A percentile compares a stretch with the other conserved stretches of the same genome.
These are phyloP conservation scores for Subacronicta megacephala DNA, from an alignment of 2,888 invertebrate species.

Conservation along the genomic window DNA sequence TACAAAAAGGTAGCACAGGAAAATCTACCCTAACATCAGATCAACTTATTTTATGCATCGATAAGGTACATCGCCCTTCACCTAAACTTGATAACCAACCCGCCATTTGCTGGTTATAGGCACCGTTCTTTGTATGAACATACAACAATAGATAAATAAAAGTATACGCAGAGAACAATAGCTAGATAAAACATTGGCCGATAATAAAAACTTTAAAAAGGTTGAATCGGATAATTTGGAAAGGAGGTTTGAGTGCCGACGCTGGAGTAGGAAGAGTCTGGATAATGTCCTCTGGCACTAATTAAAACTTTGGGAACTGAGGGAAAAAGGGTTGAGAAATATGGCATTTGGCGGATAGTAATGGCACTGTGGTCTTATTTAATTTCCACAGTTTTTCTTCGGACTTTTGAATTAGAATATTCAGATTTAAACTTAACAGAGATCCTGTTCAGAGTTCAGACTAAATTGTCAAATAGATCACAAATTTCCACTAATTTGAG, in stretches of 20 bases:
- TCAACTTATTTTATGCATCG: slow-evolving; percentile 35
- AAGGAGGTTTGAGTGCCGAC: slow-evolving; percentile 70
- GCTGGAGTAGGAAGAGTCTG: slow-evolving; percentile 78
- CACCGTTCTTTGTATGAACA: slow-evolving; percentile 12
- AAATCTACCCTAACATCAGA: slow-evolving; percentile 34
- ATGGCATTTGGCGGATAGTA: slow-evolving; percentile 84
- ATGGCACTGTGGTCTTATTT: slow-evolving; percentile 79
- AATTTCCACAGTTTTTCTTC: slow-evolving; percentile 81
- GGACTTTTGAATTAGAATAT: slow-evolving; percentile 69
- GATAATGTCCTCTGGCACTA: slow-evolving; percentile 88
- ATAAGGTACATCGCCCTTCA: slow-evolving; percentile 38
- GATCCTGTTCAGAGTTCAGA: slow-evolving; percentile 1
- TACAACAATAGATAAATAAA: slow-evolving; percentile 29
- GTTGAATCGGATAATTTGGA: slow-evolving; percentile 75
- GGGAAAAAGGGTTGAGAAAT: slow-evolving; percentile 87
- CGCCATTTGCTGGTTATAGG: slow-evolving; percentile 5
- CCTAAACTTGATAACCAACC: slow-evolving; percentile 43
- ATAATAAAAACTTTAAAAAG: slow-evolving; percentile 66
- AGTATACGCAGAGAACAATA: slow-evolving; percentile 25
- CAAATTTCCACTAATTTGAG: no score
- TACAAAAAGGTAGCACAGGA: slow-evolving; percentile 46
- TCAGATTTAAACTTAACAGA: slow-evolving; percentile 13
- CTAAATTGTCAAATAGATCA: neutral
- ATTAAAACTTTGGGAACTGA: slow-evolving; percentile 86
- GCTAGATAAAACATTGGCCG: slow-evolving; percentile 46